phyloP scores from a whole-genome alignment of 2,888 invertebrate genomes.

The Zaprionus bogoriensis region DNA sequence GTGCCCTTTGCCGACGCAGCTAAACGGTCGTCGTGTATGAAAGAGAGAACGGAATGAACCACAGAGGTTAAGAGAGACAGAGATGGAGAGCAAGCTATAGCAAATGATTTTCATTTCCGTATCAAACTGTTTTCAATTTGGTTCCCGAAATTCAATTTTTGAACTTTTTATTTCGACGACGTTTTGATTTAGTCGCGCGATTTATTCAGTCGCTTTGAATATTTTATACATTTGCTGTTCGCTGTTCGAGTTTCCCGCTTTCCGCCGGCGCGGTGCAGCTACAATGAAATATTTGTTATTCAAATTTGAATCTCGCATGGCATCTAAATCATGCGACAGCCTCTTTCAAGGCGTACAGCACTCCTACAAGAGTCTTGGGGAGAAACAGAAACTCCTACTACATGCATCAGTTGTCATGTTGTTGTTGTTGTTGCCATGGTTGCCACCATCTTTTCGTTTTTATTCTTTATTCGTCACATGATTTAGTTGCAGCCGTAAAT shows the following conservation, averaged over 20 bases:
- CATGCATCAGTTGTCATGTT: no score
- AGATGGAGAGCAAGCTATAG: slow-evolving; percentile 4
- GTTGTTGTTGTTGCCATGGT: slow-evolving; percentile 46
- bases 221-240: slow-evolving; percentile 60
- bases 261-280: slow-evolving; percentile 40
- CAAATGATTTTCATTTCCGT: slow-evolving; percentile 74
- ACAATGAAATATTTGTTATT: slow-evolving; percentile 77
- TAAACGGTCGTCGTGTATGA: background rate
- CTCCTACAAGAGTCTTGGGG: slow-evolving; percentile 35
- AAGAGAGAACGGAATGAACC: background rate
- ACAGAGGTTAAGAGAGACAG: background rate
- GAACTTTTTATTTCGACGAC: slow-evolving; percentile 78
- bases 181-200: slow-evolving; percentile 73
- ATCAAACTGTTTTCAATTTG: slow-evolving; percentile 77
- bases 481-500: slow-evolving; percentile 80
- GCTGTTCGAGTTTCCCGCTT: slow-evolving; percentile 60
- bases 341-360: slow-evolving; percentile 53
- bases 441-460: slow-evolving; percentile 28
- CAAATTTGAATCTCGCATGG: slow-evolving; percentile 62
- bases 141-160: slow-evolving; percentile 70
- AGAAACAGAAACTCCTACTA: slow-evolving; percentile 23
- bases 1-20: slow-evolving; percentile 20
- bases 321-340: slow-evolving; percentile 72
- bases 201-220: slow-evolving; percentile 58
- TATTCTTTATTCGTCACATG: slow-evolving; percentile 59